Percentiles rank a stretch among this genome's conserved stretches.
Evolutionary conservation across 1,140 invertebrate species (phyloP).

Genomic region (Papilio machaon): DNA sequence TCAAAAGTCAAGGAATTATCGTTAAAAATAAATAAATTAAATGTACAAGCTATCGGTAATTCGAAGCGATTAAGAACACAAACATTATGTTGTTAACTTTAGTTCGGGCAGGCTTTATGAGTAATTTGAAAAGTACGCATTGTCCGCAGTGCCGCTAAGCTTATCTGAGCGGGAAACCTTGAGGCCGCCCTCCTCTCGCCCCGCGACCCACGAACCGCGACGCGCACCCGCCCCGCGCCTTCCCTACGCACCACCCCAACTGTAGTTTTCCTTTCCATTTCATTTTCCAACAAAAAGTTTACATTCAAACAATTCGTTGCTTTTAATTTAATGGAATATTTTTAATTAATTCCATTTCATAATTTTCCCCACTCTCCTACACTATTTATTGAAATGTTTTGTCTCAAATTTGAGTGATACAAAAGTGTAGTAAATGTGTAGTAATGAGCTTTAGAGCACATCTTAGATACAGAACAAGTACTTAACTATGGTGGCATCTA

Average conservation of each 20-base stretch:
- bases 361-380: too few relatives aligned
- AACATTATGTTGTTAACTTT: slow-evolving; percentile 39
- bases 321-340: too few relatives aligned
- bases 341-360: too few relatives aligned
- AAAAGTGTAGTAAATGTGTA: too few relatives aligned
- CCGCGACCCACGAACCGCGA: slow-evolving; percentile 29
- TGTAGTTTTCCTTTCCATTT: slow-evolving; percentile 32
- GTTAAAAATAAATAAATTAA: neutral
- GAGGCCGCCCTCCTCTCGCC: slow-evolving; percentile 46
- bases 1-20: neutral
- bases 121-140: slow-evolving; percentile 61
- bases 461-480: too few relatives aligned
- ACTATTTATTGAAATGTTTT: too few relatives aligned
- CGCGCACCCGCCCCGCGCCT: slow-evolving; percentile 40
- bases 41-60: neutral
- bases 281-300: slow-evolving; percentile 39
- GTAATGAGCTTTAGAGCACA: too few relatives aligned
- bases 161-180: slow-evolving; percentile 57
- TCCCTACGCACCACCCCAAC: slow-evolving; percentile 54
- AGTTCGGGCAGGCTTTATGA: slow-evolving; percentile 51
- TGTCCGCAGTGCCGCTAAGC: slow-evolving; percentile 61
- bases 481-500: too few relatives aligned
- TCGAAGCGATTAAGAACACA: neutral
- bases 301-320: neutral
- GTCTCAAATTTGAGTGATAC: too few relatives aligned